These are phyloP conservation scores for Protodeltote pygarga DNA, from an alignment of 2,888 invertebrate species.

Conservation along the genomic window DNA sequence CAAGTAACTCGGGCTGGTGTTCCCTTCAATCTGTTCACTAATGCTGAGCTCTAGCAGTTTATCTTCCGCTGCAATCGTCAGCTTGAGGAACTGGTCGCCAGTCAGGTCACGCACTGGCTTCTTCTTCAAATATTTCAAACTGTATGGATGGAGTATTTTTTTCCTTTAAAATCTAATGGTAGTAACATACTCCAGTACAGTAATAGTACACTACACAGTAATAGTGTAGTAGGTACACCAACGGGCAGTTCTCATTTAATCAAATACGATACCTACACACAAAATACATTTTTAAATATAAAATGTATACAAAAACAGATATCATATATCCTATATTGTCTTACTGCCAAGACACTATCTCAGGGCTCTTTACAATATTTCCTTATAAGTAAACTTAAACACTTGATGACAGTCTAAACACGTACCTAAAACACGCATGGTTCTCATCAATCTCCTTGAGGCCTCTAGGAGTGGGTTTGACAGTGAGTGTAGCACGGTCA, in stretches of 20 bases:
- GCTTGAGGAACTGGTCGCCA: conserved; percentile 96
- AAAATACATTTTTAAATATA: too few relatives aligned
- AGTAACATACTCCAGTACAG: too few relatives aligned
- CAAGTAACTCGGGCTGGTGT: conserved; percentile 91
- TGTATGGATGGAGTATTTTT: conserved; percentile 57
- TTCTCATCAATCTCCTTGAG: conserved; percentile 98
- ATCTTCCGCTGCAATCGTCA: conserved; percentile 93
- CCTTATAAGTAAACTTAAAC: too few relatives aligned
- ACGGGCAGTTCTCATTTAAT: too few relatives aligned
- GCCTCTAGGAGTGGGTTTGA: conserved; percentile 95
- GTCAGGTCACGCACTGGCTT: conserved; percentile 96
- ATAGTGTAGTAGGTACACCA: too few relatives aligned
- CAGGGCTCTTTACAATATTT: too few relatives aligned
- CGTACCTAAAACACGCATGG: conserved; percentile 92
- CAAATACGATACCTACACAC: too few relatives aligned
- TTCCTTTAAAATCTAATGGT: too few relatives aligned
- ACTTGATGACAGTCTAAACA: not conserved
- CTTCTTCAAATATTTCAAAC: conserved; percentile 95
- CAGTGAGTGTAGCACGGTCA: conserved; percentile 94
- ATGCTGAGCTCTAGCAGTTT: conserved; percentile 91
- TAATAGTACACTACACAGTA: too few relatives aligned
- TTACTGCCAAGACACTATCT: too few relatives aligned
- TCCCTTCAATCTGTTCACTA: conserved; percentile 92
- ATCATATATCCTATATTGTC: too few relatives aligned
- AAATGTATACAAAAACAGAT: too few relatives aligned